Evolutionary conservation across 2,797 vertebrate species (phyloP).

Genomic region (Darevskia mixta): DNA sequence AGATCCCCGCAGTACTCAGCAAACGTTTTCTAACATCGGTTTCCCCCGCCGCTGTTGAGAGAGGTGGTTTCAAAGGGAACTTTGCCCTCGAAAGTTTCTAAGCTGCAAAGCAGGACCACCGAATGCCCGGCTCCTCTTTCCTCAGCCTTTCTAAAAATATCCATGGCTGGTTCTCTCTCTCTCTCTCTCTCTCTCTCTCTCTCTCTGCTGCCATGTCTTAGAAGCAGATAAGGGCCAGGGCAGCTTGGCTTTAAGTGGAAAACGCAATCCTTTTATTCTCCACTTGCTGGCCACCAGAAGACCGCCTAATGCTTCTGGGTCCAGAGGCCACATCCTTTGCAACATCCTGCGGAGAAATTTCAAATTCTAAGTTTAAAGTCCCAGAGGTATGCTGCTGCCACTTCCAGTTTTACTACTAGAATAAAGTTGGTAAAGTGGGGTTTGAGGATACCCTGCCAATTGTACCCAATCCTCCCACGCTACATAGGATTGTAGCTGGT

Average conservation of each 20-base stretch:
- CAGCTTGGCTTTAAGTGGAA: not conserved
- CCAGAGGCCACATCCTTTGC: not conserved
- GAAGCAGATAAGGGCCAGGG: not conserved
- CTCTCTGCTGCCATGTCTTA: not conserved
- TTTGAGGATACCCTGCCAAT: no score
- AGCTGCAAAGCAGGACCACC: not conserved
- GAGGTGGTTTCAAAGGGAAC: not conserved
- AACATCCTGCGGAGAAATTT: not conserved
- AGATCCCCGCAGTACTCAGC: no score
- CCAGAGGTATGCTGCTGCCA: no score
- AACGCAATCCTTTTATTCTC: not conserved
- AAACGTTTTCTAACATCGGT: not conserved
- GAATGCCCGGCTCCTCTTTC: not conserved
- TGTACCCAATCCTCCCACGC: no score
- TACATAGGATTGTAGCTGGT: not conserved
- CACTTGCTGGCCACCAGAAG: not conserved
- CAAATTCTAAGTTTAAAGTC: not conserved
- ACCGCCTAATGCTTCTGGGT: not conserved
- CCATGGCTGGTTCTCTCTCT: not conserved
- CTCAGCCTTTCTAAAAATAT: slow-evolving; percentile 9
- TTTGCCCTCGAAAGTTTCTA: not conserved
- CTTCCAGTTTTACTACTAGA: not conserved
- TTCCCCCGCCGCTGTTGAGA: not conserved
- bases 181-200: not conserved
- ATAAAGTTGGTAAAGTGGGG: not conserved